Evolutionary conservation across 1,140 invertebrate genomes (phyloP), one percentile per base, ranked within the genome.

Genomic region (Ruditapes philippinarum): DNA sequence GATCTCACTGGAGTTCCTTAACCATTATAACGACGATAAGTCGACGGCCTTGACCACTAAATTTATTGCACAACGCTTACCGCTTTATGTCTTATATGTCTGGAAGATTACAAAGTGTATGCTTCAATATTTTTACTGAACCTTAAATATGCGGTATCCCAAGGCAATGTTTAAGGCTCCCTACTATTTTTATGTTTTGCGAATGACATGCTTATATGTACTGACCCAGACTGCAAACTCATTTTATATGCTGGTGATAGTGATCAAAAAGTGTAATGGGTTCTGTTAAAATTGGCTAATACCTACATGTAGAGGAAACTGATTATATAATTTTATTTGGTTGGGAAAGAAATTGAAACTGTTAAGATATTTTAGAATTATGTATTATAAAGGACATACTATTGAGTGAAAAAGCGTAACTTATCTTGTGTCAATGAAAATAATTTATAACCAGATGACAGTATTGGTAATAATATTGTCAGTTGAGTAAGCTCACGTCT

Each of bases 141-240:
- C 38, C 14, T 76, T 38, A 76, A 28, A 33, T 76, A 38, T 28
- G 28, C 31, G 14, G 11, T 76, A 38, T 36, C 36, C 19, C 73
- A 76, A 40, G n/a, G 73, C 12, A 76, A 36, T 40, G 40, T 33
- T 38, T 40, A 38, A 45, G 73, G 73, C 73, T n/a, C 73, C 14
- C 73, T 76, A 22, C 36, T 76, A 45, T 76, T 28, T 22, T 76
- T 76, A 28, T 76, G 73, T 22, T 76, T 38, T 40, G 73, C 40
- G 22, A 76, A 76, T 76, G 33, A 76, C 40, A 76, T 76, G 73
- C 19, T 42, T 19, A 76, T 76, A 14, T 1, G 73, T 40, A 76
- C 40, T 22, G 36, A 76, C 38, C 40, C 4, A 22, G 40, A 76
- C 36, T 76, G 73, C 28, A 40, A 40, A 76, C 42, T 76, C 11